Evolutionary conservation across 2,888 invertebrate genomes (phyloP).

Genomic region (Athrips mouffetella): DNA sequence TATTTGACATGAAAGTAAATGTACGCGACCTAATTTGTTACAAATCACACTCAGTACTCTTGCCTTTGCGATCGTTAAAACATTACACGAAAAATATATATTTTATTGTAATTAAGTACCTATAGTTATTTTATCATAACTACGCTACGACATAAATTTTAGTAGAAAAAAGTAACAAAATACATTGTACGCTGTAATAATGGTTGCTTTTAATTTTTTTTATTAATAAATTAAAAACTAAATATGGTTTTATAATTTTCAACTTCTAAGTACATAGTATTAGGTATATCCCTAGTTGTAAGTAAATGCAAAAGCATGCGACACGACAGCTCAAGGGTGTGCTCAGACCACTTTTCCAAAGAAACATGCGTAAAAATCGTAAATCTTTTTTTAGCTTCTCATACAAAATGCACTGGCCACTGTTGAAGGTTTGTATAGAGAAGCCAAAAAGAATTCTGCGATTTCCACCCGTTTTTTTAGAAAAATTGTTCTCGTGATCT

Average conservation of each 20-base stretch:
- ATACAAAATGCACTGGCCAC: too few species aligned
- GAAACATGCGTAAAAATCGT: too few species aligned
- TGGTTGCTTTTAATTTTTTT: conserved; percentile 76
- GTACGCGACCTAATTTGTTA: conserved; percentile 1
- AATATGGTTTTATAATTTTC: conserved; percentile 21
- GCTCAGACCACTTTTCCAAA: too few species aligned
- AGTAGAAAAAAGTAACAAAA: conserved; percentile 42
- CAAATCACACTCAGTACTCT: not conserved
- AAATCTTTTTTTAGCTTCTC: too few species aligned
- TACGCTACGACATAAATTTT: conserved; percentile 1
- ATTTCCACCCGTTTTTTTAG: too few species aligned
- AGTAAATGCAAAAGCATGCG: too few species aligned
- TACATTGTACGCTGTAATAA: conserved; percentile 68
- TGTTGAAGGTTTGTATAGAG: too few species aligned
- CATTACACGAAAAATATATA: too few species aligned
- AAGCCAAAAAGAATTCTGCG: too few species aligned
- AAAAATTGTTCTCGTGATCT: too few species aligned
- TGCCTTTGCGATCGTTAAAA: conserved; percentile 1
- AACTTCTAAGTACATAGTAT: not conserved
- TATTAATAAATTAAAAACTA: conserved; percentile 62
- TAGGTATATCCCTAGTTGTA: not conserved
- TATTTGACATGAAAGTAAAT: too few species aligned
- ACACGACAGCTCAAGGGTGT: too few species aligned
- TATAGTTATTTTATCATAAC: not conserved
- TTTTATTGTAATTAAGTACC: not conserved